These are phyloP conservation scores for Netelia fuscicornis DNA, from an alignment of 2,888 invertebrate species.

Conservation along the genomic window DNA sequence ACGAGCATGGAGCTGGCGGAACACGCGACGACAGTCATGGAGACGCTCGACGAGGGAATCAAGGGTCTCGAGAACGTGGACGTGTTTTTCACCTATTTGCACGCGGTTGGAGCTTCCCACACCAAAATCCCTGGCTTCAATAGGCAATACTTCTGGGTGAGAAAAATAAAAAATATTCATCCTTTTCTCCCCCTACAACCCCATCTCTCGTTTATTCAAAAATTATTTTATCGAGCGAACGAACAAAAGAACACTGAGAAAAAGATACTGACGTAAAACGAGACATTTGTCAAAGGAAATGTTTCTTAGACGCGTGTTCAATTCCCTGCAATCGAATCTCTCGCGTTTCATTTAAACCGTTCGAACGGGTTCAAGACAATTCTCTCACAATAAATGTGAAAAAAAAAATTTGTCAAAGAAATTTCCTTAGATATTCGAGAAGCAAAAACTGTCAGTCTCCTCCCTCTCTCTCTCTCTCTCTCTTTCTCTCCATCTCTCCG, in stretches of 20 bases:
- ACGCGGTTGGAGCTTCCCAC: constrained; percentile 94
- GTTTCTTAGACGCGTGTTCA: background rate
- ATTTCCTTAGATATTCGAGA: background rate
- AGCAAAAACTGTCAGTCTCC: background rate
- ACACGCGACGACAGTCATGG: constrained; percentile 96
- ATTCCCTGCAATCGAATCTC: background rate
- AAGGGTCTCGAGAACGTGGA: constrained; percentile 94
- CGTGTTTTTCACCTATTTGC: constrained; percentile 92
- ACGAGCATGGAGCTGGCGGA: constrained; percentile 93
- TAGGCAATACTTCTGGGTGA: constrained; percentile 95
- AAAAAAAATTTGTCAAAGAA: constrained; percentile 33
- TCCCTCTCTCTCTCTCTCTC: background rate
- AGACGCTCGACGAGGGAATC: constrained; percentile 95
- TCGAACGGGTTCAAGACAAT: background rate
- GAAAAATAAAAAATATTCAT: constrained; percentile 74
- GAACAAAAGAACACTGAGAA: background rate
- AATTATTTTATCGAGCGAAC: background rate
- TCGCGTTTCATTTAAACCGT: background rate
- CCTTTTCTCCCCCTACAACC: background rate
- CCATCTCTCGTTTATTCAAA: too few species aligned
- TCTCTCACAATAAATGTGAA: background rate
- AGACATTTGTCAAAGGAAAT: background rate
- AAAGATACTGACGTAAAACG: background rate
- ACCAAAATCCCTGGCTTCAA: constrained; percentile 94
- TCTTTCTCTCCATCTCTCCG: background rate